These are phyloP conservation scores for Lysandra bellargus DNA, from an alignment of 2,888 invertebrate species.

Conservation along the genomic window DNA sequence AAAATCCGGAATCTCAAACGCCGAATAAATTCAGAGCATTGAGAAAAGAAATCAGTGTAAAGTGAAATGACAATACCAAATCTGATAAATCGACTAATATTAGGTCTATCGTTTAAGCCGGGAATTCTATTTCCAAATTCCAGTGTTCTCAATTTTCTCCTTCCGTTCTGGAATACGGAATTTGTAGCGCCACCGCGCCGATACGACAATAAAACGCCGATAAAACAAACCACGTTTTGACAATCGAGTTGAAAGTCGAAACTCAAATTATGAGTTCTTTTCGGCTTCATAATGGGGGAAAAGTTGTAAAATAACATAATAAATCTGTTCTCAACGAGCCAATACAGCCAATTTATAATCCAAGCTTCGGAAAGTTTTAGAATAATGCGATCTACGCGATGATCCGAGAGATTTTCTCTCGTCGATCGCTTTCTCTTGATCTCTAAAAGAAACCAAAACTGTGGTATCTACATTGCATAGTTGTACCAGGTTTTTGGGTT, in stretches of 20 bases:
- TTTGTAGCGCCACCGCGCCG: neutral
- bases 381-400: neutral
- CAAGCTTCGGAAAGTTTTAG: constrained; percentile 8
- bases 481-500: neutral
- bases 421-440: neutral
- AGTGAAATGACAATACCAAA: no score
- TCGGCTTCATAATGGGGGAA: neutral
- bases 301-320: neutral
- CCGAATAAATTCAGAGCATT: no score
- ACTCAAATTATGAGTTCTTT: neutral
- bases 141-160: no score
- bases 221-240: neutral
- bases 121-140: no score
- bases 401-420: neutral
- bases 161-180: neutral
- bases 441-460: neutral
- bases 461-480: neutral
- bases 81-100: no score
- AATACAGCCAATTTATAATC: constrained; percentile 5
- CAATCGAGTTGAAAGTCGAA: neutral
- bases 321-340: neutral
- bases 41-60: no score
- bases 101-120: no score
- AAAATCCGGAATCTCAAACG: no score
- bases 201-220: no score